phyloP scores from a whole-genome alignment of 2,888 invertebrate genomes.

The Agrochola lota region DNA sequence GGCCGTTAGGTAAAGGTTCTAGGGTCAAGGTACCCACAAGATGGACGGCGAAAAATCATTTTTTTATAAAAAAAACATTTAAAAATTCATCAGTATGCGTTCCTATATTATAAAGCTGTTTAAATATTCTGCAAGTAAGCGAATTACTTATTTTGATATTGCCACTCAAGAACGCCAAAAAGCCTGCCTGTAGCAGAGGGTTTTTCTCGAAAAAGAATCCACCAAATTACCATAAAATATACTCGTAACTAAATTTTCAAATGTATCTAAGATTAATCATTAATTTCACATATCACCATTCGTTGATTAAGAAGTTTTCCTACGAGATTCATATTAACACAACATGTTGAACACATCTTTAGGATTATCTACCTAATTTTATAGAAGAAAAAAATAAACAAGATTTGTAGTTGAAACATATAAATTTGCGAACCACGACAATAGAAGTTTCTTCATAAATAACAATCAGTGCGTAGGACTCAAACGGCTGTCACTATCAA shows the following conservation, averaged over 20 bases:
- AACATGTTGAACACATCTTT: neutral
- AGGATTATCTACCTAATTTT: conserved; percentile 3
- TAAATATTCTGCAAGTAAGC: neutral
- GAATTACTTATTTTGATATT: neutral
- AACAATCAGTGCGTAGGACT: conserved; percentile 54
- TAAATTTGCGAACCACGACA: conserved; percentile 50
- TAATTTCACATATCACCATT: neutral
- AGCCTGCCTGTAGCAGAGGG: neutral
- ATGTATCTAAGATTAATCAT: neutral
- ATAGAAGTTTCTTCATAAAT: conserved; percentile 40
- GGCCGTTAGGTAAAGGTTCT: neutral
- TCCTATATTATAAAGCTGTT: neutral
- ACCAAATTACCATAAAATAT: neutral
- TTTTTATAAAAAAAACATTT: neutral
- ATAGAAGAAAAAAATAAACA: conserved; percentile 20
- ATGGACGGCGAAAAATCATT: neutral
- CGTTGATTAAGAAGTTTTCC: neutral
- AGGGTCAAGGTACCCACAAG: neutral
- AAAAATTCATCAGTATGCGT: no score
- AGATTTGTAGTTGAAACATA: conserved; percentile 36
- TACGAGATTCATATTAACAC: neutral
- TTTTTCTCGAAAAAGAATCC: no score
- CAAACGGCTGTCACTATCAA: conserved; percentile 26
- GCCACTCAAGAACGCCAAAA: neutral
- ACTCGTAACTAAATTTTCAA: no score